Base-by-base conservation (phyloP, 2,113 vertebrate genomes). In the Dipodomys merriami region DNA sequence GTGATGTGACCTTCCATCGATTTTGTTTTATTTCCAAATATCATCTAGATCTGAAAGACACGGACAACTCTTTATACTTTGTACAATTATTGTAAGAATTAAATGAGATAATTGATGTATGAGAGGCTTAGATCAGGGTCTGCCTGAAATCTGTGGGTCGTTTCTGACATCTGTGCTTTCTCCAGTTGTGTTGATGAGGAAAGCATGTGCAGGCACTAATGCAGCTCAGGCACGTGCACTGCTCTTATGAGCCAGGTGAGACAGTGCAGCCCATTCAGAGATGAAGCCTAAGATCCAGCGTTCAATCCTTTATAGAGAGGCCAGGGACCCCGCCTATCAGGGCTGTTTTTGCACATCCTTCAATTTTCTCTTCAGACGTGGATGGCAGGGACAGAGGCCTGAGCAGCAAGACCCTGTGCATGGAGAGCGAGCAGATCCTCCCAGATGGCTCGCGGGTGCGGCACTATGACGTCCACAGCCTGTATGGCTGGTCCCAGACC, bases 401-500 rank as follows among this genome's bases (percentile, higher is more conserved):
- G 78, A 97, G 82, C 85, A 97, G 98, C 65, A 99, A 99, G 97
- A 99, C 98, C 1, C 69, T 98, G 0, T 99, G 99, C 96, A 99
- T 99, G 99, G 99, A 99, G 97, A 98, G 98, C 4, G 62, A 64
- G 62, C 62, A 64, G 62, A 64, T 64, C 62, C 62, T 64, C 6
- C 62, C 62, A 7, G 62, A 64, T 4, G 62, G 62, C 23, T 64
- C 22, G 5, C 62, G 62, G 20, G 62, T 64, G 62, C 62, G 62
- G 80, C 99, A 99, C 94, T 99, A 98, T 0, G 98, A 99, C 0
- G 99, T 99, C 6, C 99, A 99, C 96, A 99, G n/a, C 90, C 97
- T 99, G 30, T 99, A 99, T 0, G 99, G 99, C 35, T 99, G 99
- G 99, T 98, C 99, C 25, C 99, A 99, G 94, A 95, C 98, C 73